Conservation (phyloP, 2,888 invertebrate genomes). For the Asteroscopus sphinx region DNA sequence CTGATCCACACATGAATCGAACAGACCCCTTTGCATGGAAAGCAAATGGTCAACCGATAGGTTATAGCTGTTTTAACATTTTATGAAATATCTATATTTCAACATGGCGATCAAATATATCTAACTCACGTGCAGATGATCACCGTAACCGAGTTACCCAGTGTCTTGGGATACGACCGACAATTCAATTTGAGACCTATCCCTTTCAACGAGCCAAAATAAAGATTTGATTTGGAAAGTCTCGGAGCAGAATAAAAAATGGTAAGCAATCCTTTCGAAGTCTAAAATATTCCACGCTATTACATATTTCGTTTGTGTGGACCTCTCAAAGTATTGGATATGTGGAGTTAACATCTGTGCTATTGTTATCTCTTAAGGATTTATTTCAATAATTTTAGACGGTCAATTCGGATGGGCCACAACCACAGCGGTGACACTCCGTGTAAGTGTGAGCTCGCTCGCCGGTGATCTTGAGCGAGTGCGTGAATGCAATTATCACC, state of each 20-base stretch:
- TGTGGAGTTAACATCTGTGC: too few species aligned
- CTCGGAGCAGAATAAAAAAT: constrained; percentile 28
- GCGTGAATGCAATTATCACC: too few species aligned
- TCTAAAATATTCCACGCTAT: constrained; percentile 25
- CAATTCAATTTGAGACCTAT: constrained; percentile 61
- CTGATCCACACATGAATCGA: too few species aligned
- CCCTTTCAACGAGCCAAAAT: constrained; percentile 57
- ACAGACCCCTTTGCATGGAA: too few species aligned
- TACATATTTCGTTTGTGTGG: not conserved
- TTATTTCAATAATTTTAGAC: too few species aligned
- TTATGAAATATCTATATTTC: constrained; percentile 8
- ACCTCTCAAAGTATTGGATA: too few species aligned
- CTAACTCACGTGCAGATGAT: constrained; percentile 23
- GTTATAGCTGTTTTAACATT: not conserved
- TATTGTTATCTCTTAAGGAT: too few species aligned
- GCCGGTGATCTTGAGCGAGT: too few species aligned
- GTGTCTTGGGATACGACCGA: constrained; percentile 20
- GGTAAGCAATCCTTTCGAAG: constrained; percentile 18
- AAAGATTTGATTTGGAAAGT: constrained; percentile 61
- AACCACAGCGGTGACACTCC: too few species aligned
- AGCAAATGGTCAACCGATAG: too few species aligned
- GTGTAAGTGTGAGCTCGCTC: too few species aligned
- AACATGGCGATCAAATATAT: constrained; percentile 29
- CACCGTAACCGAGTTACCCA: constrained; percentile 28
- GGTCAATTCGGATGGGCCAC: too few species aligned